Conservation (phyloP, 1,140 invertebrate genomes). For the Stegodyphus mimosarum region DNA sequence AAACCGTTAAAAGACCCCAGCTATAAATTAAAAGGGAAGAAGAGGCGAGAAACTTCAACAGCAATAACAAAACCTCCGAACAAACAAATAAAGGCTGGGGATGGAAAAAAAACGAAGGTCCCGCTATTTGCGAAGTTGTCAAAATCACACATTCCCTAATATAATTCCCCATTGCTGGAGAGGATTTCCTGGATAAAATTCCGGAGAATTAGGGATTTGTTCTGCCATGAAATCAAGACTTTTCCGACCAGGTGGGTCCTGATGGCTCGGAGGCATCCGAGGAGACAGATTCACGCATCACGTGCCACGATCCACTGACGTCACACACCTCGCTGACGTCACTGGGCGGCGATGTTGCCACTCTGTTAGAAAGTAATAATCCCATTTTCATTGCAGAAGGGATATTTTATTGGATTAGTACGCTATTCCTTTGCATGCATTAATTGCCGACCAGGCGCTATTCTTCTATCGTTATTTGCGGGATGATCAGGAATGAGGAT, state of each 20-base stretch:
- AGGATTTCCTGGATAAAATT: slow-evolving; percentile 59
- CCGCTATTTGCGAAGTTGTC: slow-evolving; percentile 49
- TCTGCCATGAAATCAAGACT: slow-evolving; percentile 59
- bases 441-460: too few species aligned
- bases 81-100: slow-evolving; percentile 21
- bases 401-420: neutral
- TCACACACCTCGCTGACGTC: slow-evolving; percentile 46
- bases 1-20: neutral
- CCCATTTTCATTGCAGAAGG: neutral
- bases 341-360: slow-evolving; percentile 12
- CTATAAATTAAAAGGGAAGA: slow-evolving; percentile 30
- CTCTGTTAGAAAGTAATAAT: slow-evolving; percentile 18
- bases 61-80: neutral
- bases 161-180: slow-evolving; percentile 32
- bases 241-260: slow-evolving; percentile 56
- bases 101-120: neutral
- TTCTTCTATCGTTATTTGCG: too few species aligned
- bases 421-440: too few species aligned
- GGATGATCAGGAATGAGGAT: too few species aligned
- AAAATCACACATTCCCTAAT: slow-evolving; percentile 55
- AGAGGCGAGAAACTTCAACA: neutral
- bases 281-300: slow-evolving; percentile 58
- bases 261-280: slow-evolving; percentile 54
- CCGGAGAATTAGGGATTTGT: slow-evolving; percentile 59
- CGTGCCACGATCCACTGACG: slow-evolving; percentile 23